Base-by-base conservation (phyloP, 2,113 vertebrate species). In the Tachysurus fulvidraco region DNA sequence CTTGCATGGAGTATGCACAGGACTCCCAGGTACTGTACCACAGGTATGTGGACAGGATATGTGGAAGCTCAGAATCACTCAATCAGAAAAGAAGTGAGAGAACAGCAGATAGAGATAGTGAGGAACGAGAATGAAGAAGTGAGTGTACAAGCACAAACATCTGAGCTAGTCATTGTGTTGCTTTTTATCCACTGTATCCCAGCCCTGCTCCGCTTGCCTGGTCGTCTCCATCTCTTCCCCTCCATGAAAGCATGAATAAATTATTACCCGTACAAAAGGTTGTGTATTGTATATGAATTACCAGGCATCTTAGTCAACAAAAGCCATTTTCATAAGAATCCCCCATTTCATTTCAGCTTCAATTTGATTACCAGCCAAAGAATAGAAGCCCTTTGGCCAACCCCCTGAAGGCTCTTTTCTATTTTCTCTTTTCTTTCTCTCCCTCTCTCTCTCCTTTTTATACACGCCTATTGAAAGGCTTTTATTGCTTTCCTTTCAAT, bases 271-370 rank as follows among this genome's bases (percentile, higher is more conserved):
- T 96, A 98, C 97, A 99, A 99, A 97, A 96, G 97, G 30, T 94
- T 93, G 95, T 94, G 96, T 97, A 98, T 98, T 98, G 97, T 99
- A 98, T 99, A 98, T 98, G 97, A 98, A 99, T 99, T 97, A 98
- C 97, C 96, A 97, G 96, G 96, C 96, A 97, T 96, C 95, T 73
- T 96, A 95, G 95, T 95, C 96, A 98, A 98, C 97, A 98, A 99
- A 97, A 96, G 96, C 94, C 96, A 97, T 98, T 99, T 99, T 98
- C 97, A 98, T 97, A 97, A 96, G 96, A 97, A 99, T 98, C 97
- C 96, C 96, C 96, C 96, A 97, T 98, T 98, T 98, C 97, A 97
- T 98, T 98, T 97, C 96, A 96, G 97, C 97, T 97, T 96, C 97
- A 97, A 96, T 98, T 98, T 98, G 97, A 98, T 99, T 98, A 98